phyloP scores from a whole-genome alignment of 2,797 vertebrate species.

The Intellagama lesueurii region DNA sequence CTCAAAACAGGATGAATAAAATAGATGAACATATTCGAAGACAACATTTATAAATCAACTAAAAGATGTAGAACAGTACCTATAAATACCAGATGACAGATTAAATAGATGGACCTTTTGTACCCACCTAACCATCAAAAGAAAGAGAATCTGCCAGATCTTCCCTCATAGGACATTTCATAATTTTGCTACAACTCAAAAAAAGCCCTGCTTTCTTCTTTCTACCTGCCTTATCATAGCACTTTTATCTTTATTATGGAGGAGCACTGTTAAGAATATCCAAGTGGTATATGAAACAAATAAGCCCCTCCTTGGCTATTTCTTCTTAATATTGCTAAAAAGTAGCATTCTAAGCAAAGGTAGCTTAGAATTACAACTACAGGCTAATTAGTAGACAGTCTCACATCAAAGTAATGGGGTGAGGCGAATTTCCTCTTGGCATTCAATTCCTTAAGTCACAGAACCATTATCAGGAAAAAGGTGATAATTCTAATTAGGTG shows the following conservation, averaged over 20 bases:
- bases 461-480: background rate
- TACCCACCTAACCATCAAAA: background rate
- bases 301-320: background rate
- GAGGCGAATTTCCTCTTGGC: background rate
- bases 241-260: background rate
- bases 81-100: background rate
- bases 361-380: no score
- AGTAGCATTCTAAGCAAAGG: no score
- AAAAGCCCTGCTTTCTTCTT: background rate
- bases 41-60: background rate
- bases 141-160: background rate
- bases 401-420: no score
- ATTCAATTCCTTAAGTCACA: background rate
- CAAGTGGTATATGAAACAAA: no score
- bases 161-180: background rate
- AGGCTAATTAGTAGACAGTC: no score
- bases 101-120: background rate
- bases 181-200: background rate
- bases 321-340: background rate
- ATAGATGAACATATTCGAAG: background rate
- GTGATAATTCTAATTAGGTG: background rate
- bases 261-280: no score
- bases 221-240: background rate
- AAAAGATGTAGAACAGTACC: background rate
- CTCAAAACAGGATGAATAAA: background rate